Base-by-base conservation (phyloP, 2,113 vertebrate genomes). In the Pampusana beccarii region DNA sequence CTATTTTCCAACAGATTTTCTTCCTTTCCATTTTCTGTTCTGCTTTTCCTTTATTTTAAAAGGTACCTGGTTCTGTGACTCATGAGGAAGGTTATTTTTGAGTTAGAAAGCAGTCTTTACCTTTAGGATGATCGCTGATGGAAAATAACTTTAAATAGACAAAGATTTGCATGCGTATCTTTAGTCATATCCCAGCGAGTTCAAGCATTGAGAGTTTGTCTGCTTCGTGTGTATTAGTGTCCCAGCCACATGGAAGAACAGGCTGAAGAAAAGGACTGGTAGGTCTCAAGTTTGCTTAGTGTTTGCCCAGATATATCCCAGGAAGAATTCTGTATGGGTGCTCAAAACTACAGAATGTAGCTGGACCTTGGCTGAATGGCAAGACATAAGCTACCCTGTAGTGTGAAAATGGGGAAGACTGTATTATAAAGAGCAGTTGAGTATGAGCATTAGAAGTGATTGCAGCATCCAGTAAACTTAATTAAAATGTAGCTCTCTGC, bases 111-210 rank as follows among this genome's bases (percentile, higher is more conserved):
- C 69, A 91, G 73, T 42, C 31, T 16, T 81, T 94, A 75, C 61
- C 56, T 95, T 90, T 79, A 53, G 21, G 29, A 67, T 90, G 44
- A 90, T 90, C 48, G 18, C 16, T 50, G 58, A 74, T 72, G 70
- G 58, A 33, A 75, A 67, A 64, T 90, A 79, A 64, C 58, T 95
- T 94, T 10, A 87, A 85, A 88, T 60, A 94, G 70, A 72, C 81
- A 18, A 8, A 56, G 81, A 82, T 44, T 38, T 82, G 57, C 54
- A n/a, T 34, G 10, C 38, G 11, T 28, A 4, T 72, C 73, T 93
- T 88, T 78, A 94, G 88, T 92, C 85, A 90, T 65, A 93, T n/a
- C 57, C 33, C 40, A 65, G 74, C 6, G 53, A 65, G 16, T 15
- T 16, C 15, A 34, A 64, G 40, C 19, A 36, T 50, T 36, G 14